Evolutionary conservation across 1,140 invertebrate species (phyloP).

Genomic region (Vollenhovia emeryi): DNA sequence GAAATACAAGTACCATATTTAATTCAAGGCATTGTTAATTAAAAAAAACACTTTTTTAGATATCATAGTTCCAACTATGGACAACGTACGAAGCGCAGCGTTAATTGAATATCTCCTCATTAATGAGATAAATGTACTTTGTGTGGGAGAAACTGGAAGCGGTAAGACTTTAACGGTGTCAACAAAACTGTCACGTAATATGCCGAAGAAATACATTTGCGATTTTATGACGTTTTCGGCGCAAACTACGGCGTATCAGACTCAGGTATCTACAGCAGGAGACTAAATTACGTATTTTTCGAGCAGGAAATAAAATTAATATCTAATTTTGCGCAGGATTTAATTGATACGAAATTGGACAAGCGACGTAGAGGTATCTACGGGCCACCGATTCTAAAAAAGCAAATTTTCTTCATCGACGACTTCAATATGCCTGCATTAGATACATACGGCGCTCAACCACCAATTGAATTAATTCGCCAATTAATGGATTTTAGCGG

Average conservation of each 20-base stretch:
- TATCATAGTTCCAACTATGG: constrained; percentile 89
- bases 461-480: constrained; percentile 89
- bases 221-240: constrained; percentile 93
- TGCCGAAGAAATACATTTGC: constrained; percentile 90
- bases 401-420: constrained; percentile 90
- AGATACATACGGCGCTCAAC: constrained; percentile 89
- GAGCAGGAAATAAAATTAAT: constrained; percentile 8
- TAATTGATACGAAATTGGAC: constrained; percentile 92
- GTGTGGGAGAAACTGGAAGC: constrained; percentile 93
- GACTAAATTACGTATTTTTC: background rate
- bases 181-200: constrained; percentile 87
- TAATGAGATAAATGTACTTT: constrained; percentile 88
- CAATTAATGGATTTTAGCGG: constrained; percentile 90
- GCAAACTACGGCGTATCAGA: constrained; percentile 91
- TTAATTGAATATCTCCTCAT: constrained; percentile 87
- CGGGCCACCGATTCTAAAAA: constrained; percentile 88
- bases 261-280: constrained; percentile 88
- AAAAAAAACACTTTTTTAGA: constrained; percentile 75
- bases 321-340: constrained; percentile 85
- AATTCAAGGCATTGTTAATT: background rate
- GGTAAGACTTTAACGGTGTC: constrained; percentile 92
- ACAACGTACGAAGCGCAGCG: constrained; percentile 86
- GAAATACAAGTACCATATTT: background rate
- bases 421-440: constrained; percentile 91
- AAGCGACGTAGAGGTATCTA: constrained; percentile 88